phyloP scores from a whole-genome alignment of 2,888 invertebrate genomes.

The Cephalotes varians region DNA sequence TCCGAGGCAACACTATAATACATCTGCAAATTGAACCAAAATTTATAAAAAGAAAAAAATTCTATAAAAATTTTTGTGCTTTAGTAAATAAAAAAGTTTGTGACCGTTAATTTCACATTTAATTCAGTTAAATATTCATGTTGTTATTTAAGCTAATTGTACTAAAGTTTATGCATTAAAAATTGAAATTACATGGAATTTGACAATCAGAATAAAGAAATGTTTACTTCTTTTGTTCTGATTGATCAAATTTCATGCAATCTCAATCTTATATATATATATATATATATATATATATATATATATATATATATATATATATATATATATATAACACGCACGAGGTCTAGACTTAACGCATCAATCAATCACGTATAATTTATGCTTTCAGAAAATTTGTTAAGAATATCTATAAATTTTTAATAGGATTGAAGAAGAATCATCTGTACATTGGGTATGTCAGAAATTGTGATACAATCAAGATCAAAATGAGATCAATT shows the following conservation, averaged over 20 bases:
- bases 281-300: too few species aligned
- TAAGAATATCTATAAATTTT: slow-evolving; percentile 4
- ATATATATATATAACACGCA: too few species aligned
- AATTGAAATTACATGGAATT: too few species aligned
- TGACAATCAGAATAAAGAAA: too few species aligned
- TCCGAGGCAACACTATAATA: neutral
- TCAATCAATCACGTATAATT: neutral
- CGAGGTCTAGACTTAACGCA: too few species aligned
- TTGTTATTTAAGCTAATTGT: neutral
- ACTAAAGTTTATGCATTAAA: too few species aligned
- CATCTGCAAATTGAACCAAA: neutral
- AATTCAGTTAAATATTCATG: neutral
- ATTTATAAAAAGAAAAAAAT: neutral
- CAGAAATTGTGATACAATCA: neutral
- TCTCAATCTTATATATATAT: too few species aligned
- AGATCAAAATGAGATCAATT: slow-evolving; percentile 22
- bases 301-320: too few species aligned
- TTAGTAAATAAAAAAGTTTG: neutral
- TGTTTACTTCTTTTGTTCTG: too few species aligned
- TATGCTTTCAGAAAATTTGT: neutral
- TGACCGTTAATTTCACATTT: neutral
- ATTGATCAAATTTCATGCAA: too few species aligned
- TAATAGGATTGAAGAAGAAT: neutral
- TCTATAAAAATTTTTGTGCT: neutral
- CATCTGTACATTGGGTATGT: neutral